Evolutionary conservation across 2,113 vertebrate genomes (phyloP), one percentile per base, ranked within the genome.

Genomic region (Microtus pennsylvanicus): DNA sequence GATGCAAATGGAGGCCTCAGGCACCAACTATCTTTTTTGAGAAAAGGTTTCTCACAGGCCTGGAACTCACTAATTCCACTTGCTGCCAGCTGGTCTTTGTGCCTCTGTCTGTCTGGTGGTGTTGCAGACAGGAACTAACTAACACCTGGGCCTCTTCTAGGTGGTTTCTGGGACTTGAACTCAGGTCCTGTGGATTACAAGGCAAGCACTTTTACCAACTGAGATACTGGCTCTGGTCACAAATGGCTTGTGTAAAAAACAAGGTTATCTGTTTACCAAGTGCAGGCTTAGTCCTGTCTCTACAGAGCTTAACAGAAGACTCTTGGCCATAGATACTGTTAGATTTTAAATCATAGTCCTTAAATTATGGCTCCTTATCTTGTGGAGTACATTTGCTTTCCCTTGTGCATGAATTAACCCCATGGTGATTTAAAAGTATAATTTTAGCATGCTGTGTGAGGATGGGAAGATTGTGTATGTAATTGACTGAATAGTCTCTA

Each of bases 341-440:
- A 28, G 85, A 87, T 93, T 93, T 75, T 33, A 90, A 83, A 90
- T 67, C 11, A n/a, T 81, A 42, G 14, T 90, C 28, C 47, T 77
- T 33, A 89, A 86, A 58, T 94, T 50, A 65, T 47, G 58, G 67
- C 35, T 90, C 9, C 22, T 92, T 96, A 14, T 72, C 80, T 93
- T 77, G 52, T 91, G 10, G 58, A 26, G 11, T 69, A 38, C 35
- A 22, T 7, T 92, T 74, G 21, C 6, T 90, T 92, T 92, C 78
- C 30, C 77, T 87, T 80, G n/a, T 88, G 10, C 30, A 22, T 30
- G 81, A 24, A 4, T 94, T 92, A 88, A 86, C 75, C 69, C 70
- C 35, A 19, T 89, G 50, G 42, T 90, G 58, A 87, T 89, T 92
- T 88, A 90, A 76, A 52, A 87, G 72, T 65, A 26, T 52, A 35